phyloP scores from a whole-genome alignment of 2,113 vertebrate genomes.

The Zapornia atra region DNA sequence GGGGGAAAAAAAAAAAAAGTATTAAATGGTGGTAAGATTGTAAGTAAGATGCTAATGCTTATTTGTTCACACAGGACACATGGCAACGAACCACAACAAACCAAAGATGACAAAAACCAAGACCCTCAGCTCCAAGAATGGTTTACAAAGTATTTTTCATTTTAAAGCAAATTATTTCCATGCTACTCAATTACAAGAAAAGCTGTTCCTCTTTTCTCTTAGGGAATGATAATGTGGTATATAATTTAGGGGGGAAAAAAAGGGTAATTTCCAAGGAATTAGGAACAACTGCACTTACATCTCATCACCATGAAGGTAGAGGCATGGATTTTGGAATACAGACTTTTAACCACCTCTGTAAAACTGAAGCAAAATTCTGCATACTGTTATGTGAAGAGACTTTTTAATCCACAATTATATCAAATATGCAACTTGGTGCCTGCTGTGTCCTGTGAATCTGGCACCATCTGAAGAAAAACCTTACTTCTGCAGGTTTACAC shows the following conservation, averaged over 20 bases:
- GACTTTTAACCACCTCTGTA: background rate
- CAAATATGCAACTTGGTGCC: background rate
- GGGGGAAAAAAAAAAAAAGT: background rate
- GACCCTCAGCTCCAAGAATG: slow-evolving; percentile 87
- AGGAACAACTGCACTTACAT: background rate
- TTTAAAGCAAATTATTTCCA: slow-evolving; percentile 68
- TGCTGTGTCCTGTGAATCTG: background rate
- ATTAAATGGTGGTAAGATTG: background rate
- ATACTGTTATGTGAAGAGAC: background rate
- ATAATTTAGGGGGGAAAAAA: background rate
- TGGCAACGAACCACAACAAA: slow-evolving; percentile 76
- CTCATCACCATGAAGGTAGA: background rate
- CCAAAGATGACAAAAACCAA: slow-evolving; percentile 79
- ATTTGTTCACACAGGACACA: slow-evolving; percentile 78
- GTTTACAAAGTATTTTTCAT: slow-evolving; percentile 98
- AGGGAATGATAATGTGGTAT: background rate
- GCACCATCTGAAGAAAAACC: background rate
- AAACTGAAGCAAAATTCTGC: background rate
- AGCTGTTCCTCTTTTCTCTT: background rate
- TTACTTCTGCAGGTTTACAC: background rate
- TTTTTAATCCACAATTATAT: background rate
- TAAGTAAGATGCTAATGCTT: background rate
- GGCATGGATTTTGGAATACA: background rate
- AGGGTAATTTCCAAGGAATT: background rate
- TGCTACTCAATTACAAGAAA: background rate